Base-by-base conservation (phyloP, 2,113 vertebrate genomes). In the Oryzias celebensis region DNA sequence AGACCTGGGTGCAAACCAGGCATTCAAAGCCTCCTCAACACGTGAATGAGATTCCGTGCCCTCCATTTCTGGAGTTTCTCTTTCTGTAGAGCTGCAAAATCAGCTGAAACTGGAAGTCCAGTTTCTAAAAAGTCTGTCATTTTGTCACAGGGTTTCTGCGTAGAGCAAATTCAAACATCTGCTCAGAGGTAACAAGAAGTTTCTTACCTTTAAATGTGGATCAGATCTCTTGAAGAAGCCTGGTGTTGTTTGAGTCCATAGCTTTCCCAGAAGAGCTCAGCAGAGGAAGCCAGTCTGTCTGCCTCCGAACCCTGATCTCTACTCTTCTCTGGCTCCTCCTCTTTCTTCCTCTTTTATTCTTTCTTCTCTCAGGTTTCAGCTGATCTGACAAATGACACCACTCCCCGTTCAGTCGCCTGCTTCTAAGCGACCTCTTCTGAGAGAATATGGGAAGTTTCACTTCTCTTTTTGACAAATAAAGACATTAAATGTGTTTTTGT, bases 191-290 rank as follows among this genome's bases (percentile, higher is more conserved):
- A 23, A 52, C 14, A 8, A 22, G 0, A 14, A 5, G 7, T n/a
- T 48, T 24, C 73, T 78, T 65, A 89, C 85, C 87, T 82, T 50
- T 8, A 42, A 58, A 47, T 3, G 47, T 42, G 57, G 57, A 26
- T 67, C 23, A 14, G 45, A 22, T 26, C n/a, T 43, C 17, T 42
- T 0, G 17, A 3, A 15, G 57, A 14, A 43, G 43, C 1, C 1
- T 8, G n/a, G 4, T 31, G 60, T 2, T 64, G n/a, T 7, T 36
- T 41, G 26, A 77, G 31, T 82, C 64, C 82, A 85, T 76, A 7
- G 43, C 17, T 14, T 12, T 2, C 8, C 2, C 26, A 71, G 54
- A 4, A 17, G 14, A 45, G 36, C 46, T 46, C 41, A 0, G 53
- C 55, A 52, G 65, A 81, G 82, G 81, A 85, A 86, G 75, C 62